Evolutionary conservation across 2,888 invertebrate species (phyloP).

Genomic region (Chalcosyrphus nemorum): DNA sequence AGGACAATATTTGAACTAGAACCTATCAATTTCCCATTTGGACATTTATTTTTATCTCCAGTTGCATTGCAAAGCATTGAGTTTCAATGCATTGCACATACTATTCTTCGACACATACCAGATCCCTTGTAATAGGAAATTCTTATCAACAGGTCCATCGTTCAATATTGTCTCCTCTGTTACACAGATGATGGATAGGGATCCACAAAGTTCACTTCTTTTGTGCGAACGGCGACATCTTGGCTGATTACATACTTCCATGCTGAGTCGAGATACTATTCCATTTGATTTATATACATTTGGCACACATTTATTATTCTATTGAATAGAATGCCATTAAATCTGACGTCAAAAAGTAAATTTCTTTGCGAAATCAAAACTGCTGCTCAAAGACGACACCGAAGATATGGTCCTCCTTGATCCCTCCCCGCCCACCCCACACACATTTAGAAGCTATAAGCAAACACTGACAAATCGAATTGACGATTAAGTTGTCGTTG

Average conservation of each 20-base stretch:
- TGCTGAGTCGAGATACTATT: background rate
- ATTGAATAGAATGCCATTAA: constrained; percentile 42
- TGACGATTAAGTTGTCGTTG: constrained; percentile 45
- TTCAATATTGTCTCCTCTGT: constrained; percentile 32
- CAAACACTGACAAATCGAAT: constrained; percentile 58
- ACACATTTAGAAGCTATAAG: constrained; percentile 8
- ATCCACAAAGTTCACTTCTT: constrained; percentile 13
- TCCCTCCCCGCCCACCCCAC: too few relatives aligned
- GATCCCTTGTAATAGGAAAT: background rate
- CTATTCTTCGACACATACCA: constrained; percentile 17
- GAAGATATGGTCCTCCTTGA: background rate
- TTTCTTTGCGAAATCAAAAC: constrained; percentile 5
- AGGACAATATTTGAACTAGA: background rate
- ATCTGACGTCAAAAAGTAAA: constrained; percentile 30
- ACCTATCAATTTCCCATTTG: background rate
- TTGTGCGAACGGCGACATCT: constrained; percentile 37
- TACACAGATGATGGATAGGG: constrained; percentile 27
- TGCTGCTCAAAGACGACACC: background rate
- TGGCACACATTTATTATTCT: constrained; percentile 43
- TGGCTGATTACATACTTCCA: constrained; percentile 33
- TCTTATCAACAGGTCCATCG: constrained; percentile 37
- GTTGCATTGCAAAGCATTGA: constrained; percentile 38
- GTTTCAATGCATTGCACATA: constrained; percentile 37
- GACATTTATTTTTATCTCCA: constrained; percentile 10
- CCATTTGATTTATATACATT: constrained; percentile 31